Percentiles rank a stretch among this genome's conserved stretches.
phyloP scores from a whole-genome alignment of 1,140 invertebrate genomes.

The Drosophila setifemur region DNA sequence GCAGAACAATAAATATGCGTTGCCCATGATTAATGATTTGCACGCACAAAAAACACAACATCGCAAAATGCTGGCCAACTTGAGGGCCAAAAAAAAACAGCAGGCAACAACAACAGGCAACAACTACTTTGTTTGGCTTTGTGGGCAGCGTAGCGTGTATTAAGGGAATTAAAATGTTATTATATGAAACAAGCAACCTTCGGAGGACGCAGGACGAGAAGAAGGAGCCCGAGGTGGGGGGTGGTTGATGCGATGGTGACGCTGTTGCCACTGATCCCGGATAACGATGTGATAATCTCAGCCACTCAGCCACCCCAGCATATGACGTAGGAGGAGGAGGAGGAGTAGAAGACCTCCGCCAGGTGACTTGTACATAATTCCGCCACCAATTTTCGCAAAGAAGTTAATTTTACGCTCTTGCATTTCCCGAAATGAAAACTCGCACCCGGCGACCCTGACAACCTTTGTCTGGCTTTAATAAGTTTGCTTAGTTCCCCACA shows the following conservation, averaged over 20 bases:
- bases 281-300: slow-evolving; percentile 76
- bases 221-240: not conserved
- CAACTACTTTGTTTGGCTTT: slow-evolving; percentile 69
- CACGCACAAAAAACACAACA: slow-evolving; percentile 45
- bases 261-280: slow-evolving; percentile 68
- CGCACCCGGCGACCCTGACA: not conserved
- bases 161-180: slow-evolving; percentile 81
- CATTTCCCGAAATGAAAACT: slow-evolving; percentile 52
- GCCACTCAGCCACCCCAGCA: slow-evolving; percentile 25
- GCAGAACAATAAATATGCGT: slow-evolving; percentile 71
- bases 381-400: slow-evolving; percentile 33
- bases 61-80: slow-evolving; percentile 40
- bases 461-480: slow-evolving; percentile 46
- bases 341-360: too few species aligned
- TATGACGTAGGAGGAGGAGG: slow-evolving; percentile 55
- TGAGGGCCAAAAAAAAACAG: slow-evolving; percentile 42
- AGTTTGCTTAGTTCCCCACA: slow-evolving; percentile 48
- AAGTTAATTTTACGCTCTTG: slow-evolving; percentile 79
- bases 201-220: not conserved
- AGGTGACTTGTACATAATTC: slow-evolving; percentile 76
- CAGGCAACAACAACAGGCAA: slow-evolving; percentile 26
- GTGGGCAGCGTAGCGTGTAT: slow-evolving; percentile 74
- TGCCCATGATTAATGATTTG: slow-evolving; percentile 77
- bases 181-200: slow-evolving; percentile 61
- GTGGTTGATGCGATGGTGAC: slow-evolving; percentile 15